phyloP scores from a whole-genome alignment of 2,797 vertebrate species.

The Tachyglossus aculeatus region DNA sequence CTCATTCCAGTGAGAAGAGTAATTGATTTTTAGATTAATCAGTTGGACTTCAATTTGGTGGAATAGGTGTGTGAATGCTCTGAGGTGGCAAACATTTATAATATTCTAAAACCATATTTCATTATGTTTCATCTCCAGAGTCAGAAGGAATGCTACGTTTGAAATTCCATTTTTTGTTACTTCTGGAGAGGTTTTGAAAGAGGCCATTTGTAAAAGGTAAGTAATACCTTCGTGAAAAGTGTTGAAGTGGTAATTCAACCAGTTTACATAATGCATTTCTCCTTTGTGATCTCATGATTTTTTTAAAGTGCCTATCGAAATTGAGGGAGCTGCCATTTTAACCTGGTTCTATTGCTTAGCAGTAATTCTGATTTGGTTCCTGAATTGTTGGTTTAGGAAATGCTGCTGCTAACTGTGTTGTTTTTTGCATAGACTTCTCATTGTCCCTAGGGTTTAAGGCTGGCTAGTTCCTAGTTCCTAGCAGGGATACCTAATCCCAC shows the following conservation, averaged over 20 bases:
- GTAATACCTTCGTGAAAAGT: slow-evolving; percentile 18
- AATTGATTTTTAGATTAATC: too few relatives aligned
- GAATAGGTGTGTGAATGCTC: neutral
- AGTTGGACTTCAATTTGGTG: slow-evolving; percentile 29
- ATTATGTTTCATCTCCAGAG: too few relatives aligned
- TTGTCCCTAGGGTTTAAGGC: too few relatives aligned
- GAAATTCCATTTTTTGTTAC: slow-evolving; percentile 26
- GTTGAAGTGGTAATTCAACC: slow-evolving; percentile 10
- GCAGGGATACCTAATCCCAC: too few relatives aligned
- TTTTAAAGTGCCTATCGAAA: too few relatives aligned
- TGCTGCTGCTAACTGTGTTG: too few relatives aligned
- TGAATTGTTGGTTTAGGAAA: too few relatives aligned
- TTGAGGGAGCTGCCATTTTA: neutral
- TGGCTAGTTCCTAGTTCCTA: too few relatives aligned
- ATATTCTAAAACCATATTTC: slow-evolving; percentile 28
- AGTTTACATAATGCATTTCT: neutral
- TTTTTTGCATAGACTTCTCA: too few relatives aligned
- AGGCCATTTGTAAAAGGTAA: slow-evolving; percentile 22
- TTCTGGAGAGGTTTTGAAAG: slow-evolving; percentile 20
- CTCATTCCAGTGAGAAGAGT: slow-evolving; percentile 7
- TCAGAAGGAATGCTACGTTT: slow-evolving; percentile 19
- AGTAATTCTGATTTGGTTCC: too few relatives aligned
- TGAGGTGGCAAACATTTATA: slow-evolving; percentile 36
- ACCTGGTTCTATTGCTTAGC: too few relatives aligned
- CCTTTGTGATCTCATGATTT: neutral